Conservation (phyloP, 2,113 vertebrate genomes). For the Propithecus coquereli region DNA sequence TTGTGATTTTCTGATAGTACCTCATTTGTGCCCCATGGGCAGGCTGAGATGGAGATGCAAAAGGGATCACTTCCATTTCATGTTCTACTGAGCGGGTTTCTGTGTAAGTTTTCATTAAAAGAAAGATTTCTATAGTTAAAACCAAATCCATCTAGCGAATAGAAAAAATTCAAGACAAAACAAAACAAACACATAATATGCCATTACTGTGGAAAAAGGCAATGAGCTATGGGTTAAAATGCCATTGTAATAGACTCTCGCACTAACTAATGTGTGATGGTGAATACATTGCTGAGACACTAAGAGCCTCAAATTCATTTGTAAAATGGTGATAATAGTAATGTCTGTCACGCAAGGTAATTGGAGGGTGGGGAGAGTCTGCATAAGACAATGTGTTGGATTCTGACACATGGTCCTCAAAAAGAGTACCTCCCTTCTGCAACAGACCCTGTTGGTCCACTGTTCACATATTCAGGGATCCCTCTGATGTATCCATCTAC, state of each 20-base stretch:
- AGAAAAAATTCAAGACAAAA: conserved; percentile 1
- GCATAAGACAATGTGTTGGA: neutral
- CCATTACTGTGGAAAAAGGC: neutral
- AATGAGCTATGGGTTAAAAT: neutral
- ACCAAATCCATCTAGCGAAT: neutral
- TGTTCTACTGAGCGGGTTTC: neutral
- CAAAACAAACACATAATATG: neutral
- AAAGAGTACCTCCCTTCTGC: neutral
- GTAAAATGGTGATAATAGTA: neutral
- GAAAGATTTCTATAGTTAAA: neutral
- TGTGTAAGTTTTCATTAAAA: neutral
- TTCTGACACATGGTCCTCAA: neutral
- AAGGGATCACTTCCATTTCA: neutral
- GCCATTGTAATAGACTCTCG: neutral
- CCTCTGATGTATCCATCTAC: neutral
- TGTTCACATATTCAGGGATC: neutral
- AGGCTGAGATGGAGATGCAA: neutral
- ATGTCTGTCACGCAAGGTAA: neutral
- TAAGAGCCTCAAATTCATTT: neutral
- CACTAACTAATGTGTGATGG: neutral
- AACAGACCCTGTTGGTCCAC: neutral
- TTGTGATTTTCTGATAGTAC: neutral
- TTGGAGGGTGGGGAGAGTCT: neutral
- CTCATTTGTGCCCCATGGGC: neutral
- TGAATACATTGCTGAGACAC: neutral